Evolutionary conservation across 2,113 vertebrate genomes (phyloP).

Genomic region (Ptilorrhoa leucosticta): DNA sequence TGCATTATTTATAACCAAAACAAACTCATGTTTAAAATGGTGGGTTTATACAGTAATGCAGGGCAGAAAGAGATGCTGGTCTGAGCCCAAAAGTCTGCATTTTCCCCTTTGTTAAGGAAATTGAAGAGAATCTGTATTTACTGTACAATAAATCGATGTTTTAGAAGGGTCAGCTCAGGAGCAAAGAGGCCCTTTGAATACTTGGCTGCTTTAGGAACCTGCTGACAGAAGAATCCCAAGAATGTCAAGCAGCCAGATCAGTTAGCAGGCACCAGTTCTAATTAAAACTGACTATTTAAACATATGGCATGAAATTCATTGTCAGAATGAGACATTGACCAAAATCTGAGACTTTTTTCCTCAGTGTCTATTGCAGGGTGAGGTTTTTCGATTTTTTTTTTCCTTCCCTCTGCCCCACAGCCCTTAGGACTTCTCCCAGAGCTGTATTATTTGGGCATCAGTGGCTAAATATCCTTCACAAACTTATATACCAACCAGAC

Average conservation of each 20-base stretch:
- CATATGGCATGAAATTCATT: not conserved
- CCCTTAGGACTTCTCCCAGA: not conserved
- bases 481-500: not conserved
- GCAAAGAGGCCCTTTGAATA: not conserved
- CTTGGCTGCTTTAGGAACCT: not conserved
- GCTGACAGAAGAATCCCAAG: conserved; percentile 38
- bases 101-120: not conserved
- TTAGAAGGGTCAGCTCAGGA: conserved; percentile 2
- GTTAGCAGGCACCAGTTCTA: not conserved
- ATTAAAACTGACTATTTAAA: not conserved
- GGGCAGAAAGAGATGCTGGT: not conserved
- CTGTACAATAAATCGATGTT: not conserved
- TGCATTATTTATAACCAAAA: not conserved
- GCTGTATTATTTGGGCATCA: not conserved
- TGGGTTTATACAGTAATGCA: not conserved
- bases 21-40: not conserved
- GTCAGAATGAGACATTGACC: not conserved
- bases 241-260: conserved; percentile 12
- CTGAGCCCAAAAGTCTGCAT: not conserved
- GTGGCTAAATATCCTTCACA: not conserved
- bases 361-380: not conserved
- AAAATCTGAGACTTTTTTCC: not conserved
- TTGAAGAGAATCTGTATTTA: not conserved
- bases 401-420: rapidly evolving
- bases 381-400: rapidly evolving